Base-by-base conservation (phyloP, 2,797 vertebrate genomes). In the Semotilus atromaculatus region DNA sequence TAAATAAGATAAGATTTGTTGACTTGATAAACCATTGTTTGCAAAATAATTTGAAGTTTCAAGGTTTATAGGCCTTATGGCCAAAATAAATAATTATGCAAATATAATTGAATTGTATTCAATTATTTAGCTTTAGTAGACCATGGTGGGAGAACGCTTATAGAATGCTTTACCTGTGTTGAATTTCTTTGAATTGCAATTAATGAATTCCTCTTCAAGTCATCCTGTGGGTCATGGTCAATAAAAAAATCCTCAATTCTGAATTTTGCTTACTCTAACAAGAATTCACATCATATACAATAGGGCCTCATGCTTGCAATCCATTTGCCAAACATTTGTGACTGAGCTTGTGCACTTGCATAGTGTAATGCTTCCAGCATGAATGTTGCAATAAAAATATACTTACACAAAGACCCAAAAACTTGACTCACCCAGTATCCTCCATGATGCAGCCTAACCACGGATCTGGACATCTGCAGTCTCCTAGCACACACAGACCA, bases 391-490 rank as follows among this genome's bases (percentile, higher is more conserved):
- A 79, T 31, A 79, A 29, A 64, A 62, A 38, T 62, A 38, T 38
- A 62, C 55, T 36, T 4, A 62, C 26, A 62, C 36, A 62, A n/a
- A 76, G 48, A 43, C 36, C 53, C 67, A 60, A 53, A 23, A 19
- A 23, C 43, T 11, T 48, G 58, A 73, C 70, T 89, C 92, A 97
- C 96, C 96, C 96, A 0, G 96, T 97, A 89, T 97, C 96, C 86
- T 97, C 96, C 96, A 97, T 97, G 89, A 97, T 96, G 55, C 96
- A 97, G 48, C 96, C 96, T 85, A 96, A 93, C 96, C 96, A 97
- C 1, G 88, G 82, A 82, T 97, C 96, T 0, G 96, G 95, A 91
- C 96, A 96, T 29, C 94, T 94, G 87, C 96, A 96, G 68, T 96
- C 96, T 48, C 96, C 96, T 97, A 74, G 36, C 60, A 80, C 51